These are phyloP conservation scores for Oceanodroma leucorhoa DNA, from an alignment of 2,797 vertebrate genomes.

Conservation along the genomic window DNA sequence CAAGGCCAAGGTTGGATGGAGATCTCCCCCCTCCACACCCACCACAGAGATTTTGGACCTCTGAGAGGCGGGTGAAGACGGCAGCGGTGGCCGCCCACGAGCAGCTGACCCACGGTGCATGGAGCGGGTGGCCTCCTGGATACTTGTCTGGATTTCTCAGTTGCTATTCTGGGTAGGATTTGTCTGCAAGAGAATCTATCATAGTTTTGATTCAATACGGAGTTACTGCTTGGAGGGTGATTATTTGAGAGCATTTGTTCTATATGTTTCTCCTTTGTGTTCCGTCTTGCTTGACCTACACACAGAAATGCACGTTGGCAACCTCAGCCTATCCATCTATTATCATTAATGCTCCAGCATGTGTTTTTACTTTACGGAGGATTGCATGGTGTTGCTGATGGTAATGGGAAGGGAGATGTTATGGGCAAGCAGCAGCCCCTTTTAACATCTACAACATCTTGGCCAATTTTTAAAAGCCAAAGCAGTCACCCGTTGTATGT, in stretches of 20 bases:
- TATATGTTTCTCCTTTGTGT: background rate
- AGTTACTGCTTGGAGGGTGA: background rate
- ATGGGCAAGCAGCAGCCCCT: background rate
- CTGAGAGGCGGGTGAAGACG: background rate
- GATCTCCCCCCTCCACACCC: background rate
- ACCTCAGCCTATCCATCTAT: background rate
- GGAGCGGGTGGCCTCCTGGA: background rate
- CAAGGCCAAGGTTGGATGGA: background rate
- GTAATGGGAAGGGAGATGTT: background rate
- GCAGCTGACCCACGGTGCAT: fast-evolving
- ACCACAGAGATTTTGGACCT: background rate
- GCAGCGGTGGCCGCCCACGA: fast-evolving
- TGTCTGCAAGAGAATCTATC: background rate
- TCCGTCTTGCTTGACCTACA: constrained; percentile 10
- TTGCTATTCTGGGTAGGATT: background rate
- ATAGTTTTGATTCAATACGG: background rate
- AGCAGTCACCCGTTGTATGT: background rate
- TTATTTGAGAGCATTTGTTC: background rate
- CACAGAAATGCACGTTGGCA: background rate
- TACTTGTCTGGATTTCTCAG: background rate
- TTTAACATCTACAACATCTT: background rate
- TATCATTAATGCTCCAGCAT: background rate
- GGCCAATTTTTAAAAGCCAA: background rate
- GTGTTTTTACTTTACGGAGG: background rate
- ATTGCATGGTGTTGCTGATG: background rate